Evolutionary conservation across 2,888 invertebrate genomes (phyloP), one percentile per base, ranked within the genome.

Genomic region (Taphrorychus bicolor): DNA sequence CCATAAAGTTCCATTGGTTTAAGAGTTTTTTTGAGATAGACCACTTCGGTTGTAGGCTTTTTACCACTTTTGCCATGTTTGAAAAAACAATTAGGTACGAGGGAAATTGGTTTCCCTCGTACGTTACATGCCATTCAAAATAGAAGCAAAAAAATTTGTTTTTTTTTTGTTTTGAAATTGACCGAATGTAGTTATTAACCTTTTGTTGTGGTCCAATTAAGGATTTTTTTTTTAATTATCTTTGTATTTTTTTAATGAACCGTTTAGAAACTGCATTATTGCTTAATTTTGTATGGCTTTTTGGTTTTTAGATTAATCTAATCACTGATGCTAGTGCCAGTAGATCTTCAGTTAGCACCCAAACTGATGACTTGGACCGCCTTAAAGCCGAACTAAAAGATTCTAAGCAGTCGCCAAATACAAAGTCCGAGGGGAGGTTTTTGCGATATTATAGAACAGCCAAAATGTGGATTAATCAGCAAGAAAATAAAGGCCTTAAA

Each of bases 401-500:
- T 48, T 2, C 5, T 2, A 2, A 48, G 16, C 11, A 48, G 16
- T 4, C 16, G 2, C 2, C 2, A 48, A 18, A 18, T 7, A 3
- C 5, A 48, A 48, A 3, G 3, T 45, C 45, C 9, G 49, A 57
- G 11, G 17, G 53, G 19, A 60, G 56, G 64, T 57, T 72, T 1
- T 22, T 57, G 9, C 48, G 24, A 7, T 64, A 66, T 17, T 75
- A 73, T 60, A 58, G 57, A 14, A 42, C 18, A 40, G 75, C 82
- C 1, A 86, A 87, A 71, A 75, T 82, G 9, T 92, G 91, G 91
- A 81, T 92, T 0, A 87, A 89, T 76, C 89, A 91, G 74, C 91
- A 92, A 75, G 92, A 92, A 73, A 92, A 91, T 77, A 89, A 91
- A 76, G 89, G 87, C 2, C 81, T 92, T 0, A 92, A 92, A 80